Conservation (phyloP, 1,140 invertebrate genomes). For the Pseudobourletiella spinata region DNA sequence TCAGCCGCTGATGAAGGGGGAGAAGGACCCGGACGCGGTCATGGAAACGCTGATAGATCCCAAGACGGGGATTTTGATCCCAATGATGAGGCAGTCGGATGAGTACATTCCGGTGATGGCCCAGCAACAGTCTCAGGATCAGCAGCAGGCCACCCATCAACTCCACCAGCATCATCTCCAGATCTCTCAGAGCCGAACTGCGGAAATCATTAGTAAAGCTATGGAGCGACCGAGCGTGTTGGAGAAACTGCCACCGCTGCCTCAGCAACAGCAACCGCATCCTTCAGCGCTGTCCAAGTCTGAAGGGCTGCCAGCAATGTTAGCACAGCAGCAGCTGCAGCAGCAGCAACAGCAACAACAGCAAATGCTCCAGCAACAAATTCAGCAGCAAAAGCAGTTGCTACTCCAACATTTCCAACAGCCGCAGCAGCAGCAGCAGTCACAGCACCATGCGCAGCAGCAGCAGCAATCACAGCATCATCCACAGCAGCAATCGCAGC, state of each 20-base stretch:
- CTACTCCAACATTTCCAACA: conserved; percentile 4
- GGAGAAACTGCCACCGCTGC: conserved; percentile 9
- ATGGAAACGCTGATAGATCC: conserved; percentile 56
- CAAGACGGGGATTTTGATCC: conserved; percentile 62
- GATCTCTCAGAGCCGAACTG: conserved; percentile 9
- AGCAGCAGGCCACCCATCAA: conserved; percentile 6
- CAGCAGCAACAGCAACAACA: conserved; percentile 26
- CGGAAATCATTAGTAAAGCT: conserved; percentile 15
- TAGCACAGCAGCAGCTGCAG: conserved; percentile 27
- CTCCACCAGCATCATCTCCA: conserved; percentile 1
- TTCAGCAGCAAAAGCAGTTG: background rate
- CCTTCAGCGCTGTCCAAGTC: conserved; percentile 19
- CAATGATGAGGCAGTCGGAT: conserved; percentile 56
- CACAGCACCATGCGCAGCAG: conserved; percentile 3
- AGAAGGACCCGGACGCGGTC: conserved; percentile 2
- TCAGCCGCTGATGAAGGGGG: conserved; percentile 65
- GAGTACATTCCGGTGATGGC: conserved; percentile 54
- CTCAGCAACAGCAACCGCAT: background rate
- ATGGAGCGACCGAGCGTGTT: conserved; percentile 14
- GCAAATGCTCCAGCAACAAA: background rate
- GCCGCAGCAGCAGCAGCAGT: conserved; percentile 11
- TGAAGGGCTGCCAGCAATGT: conserved; percentile 27
- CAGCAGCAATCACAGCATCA: background rate
- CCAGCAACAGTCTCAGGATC: background rate
- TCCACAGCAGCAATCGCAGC: conserved; percentile 10